Conservation (phyloP, 53 echinoderm and acorn worm species). For the Echinometra lucunter region DNA sequence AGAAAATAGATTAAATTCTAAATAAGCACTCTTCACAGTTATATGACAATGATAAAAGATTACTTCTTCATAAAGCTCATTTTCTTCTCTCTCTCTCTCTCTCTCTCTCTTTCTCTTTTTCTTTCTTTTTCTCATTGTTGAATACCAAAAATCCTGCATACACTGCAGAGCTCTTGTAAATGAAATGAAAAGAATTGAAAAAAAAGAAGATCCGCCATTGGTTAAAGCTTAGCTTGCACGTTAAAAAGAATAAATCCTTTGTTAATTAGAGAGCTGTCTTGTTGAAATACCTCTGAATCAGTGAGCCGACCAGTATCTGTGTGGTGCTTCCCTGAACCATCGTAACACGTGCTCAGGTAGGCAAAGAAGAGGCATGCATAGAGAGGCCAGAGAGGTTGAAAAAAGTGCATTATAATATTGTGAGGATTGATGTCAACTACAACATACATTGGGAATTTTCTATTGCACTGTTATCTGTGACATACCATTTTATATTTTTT, state of each 20-base stretch:
- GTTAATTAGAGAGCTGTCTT: too few relatives aligned
- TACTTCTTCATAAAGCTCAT: too few relatives aligned
- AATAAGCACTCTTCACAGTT: too few relatives aligned
- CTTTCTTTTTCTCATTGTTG: too few relatives aligned
- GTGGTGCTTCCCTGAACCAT: too few relatives aligned
- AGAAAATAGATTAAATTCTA: too few relatives aligned
- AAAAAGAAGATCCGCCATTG: background rate
- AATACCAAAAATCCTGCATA: too few relatives aligned
- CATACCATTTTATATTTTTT: background rate
- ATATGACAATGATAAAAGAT: too few relatives aligned
- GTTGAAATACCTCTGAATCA: background rate
- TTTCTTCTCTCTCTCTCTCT: too few relatives aligned
- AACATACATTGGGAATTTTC: background rate
- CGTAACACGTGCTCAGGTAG: background rate
- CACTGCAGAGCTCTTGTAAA: background rate
- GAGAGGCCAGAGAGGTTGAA: background rate
- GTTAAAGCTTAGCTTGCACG: background rate
- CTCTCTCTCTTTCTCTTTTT: too few relatives aligned
- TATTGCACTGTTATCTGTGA: background rate
- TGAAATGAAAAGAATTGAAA: background rate
- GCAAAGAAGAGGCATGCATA: background rate
- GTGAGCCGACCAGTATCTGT: background rate
- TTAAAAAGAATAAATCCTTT: too few relatives aligned
- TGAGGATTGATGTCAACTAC: background rate
- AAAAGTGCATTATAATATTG: background rate